A percentile compares a stretch with the other conserved stretches of the same genome.
These are phyloP conservation scores for Brenthis ino DNA, from an alignment of 2,888 invertebrate genomes.

Conservation along the genomic window DNA sequence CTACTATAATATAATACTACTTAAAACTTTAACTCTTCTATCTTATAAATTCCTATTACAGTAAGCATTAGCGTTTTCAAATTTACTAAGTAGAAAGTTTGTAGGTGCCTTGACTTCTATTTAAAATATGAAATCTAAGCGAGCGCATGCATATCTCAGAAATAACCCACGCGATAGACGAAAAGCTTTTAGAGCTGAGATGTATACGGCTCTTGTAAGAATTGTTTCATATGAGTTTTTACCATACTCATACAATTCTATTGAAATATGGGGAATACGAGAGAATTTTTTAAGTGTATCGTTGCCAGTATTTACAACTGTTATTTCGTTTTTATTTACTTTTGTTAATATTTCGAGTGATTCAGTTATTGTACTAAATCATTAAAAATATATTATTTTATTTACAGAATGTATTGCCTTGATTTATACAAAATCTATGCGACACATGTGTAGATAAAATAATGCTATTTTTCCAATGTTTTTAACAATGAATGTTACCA, in stretches of 20 bases:
- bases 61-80: slow-evolving; percentile 4
- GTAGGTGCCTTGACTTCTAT: slow-evolving; percentile 38
- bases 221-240: slow-evolving; percentile 16
- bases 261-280: not conserved
- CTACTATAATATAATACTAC: no score
- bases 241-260: slow-evolving; percentile 2
- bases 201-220: slow-evolving; percentile 46
- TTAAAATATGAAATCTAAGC: slow-evolving; percentile 62
- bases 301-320: not conserved
- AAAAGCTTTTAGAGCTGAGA: slow-evolving; percentile 68
- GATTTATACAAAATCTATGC: no score
- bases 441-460: no score
- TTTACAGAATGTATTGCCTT: no score
- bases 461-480: no score
- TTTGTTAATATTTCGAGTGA: no score
- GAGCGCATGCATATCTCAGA: slow-evolving; percentile 54
- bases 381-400: no score
- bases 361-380: no score
- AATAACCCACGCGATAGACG: slow-evolving; percentile 59
- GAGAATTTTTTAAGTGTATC: not conserved
- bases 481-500: no score
- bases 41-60: no score
- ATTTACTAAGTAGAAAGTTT: slow-evolving; percentile 38
- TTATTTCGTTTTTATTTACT: no score
- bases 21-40: no score